These are phyloP conservation scores for Alces alces DNA, from an alignment of 2,113 vertebrate genomes.

Conservation along the genomic window DNA sequence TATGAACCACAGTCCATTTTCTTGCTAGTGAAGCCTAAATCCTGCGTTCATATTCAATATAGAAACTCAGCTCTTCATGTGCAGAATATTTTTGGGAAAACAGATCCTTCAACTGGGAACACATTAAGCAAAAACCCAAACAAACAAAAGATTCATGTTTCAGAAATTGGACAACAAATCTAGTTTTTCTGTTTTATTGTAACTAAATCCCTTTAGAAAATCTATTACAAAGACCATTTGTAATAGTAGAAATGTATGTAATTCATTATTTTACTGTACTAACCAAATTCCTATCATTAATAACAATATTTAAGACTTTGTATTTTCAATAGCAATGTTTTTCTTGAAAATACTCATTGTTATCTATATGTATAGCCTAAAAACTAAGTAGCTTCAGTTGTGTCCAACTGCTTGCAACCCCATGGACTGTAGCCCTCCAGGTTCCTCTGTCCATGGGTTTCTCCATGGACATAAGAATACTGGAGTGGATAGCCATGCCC, in stretches of 20 bases:
- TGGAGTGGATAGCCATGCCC: not conserved
- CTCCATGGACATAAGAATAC: no score
- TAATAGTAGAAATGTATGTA: not conserved
- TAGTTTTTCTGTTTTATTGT: not conserved
- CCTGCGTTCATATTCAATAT: not conserved
- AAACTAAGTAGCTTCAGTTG: not conserved
- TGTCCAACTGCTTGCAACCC: not conserved
- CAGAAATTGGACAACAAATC: not conserved
- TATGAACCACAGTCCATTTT: not conserved
- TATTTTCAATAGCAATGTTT: not conserved
- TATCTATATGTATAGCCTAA: not conserved
- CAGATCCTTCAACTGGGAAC: not conserved
- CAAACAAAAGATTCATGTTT: not conserved
- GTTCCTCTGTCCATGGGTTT: not conserved
- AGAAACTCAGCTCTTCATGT: not conserved
- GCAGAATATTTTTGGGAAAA: not conserved
- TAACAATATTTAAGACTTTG: not conserved
- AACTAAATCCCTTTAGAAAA: not conserved
- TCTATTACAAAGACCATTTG: not conserved
- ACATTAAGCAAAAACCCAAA: not conserved
- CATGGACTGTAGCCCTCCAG: not conserved
- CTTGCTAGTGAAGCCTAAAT: constrained; percentile 8
- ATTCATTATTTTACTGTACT: not conserved
- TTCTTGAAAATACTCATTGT: not conserved
- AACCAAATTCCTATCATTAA: not conserved